Base-by-base conservation (phyloP, 2,888 invertebrate genomes). In the Lycaena phlaeas region DNA sequence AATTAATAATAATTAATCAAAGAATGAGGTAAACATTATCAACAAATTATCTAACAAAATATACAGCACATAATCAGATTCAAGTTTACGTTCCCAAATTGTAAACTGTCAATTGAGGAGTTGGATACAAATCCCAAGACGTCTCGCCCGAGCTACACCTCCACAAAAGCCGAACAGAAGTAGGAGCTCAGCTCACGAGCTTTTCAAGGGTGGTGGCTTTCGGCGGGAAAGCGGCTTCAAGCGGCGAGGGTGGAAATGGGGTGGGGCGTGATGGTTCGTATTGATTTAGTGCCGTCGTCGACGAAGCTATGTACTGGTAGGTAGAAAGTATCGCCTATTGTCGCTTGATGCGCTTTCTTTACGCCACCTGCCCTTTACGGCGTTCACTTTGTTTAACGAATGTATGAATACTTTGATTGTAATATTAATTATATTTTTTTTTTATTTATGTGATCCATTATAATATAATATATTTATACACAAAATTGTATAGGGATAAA, bases 281-380 rank as follows among this genome's bases (percentile, higher is more conserved):
- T 85, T 85, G 85, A 85, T 85, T 85, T 85, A 85, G 84, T 85
- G 85, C 85, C 85, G 82, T 84, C 84, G 84, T 82, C 84, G 84
- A 75, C 78, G 77, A 61, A 68, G 78, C 79, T 79, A 79, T 78
- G 78, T 81, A 78, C 72, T 71, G 67, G 60, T 74, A 72, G 69
- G 63, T 74, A 74, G 72, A 67, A 67, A 65, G 66, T 73, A 74
- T 68, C 66, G 70, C 60, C 61, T 40, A 40, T 60, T 70, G 73
- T 75, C 77, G 79, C 77, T 79, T 77, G 72, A 81, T 79, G 81
- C 82, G 84, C 81, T 84, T 82, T 79, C 76, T 76, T 77, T 71
- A 58, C 58, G 56, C 59, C 55, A 40, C 40, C 40, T 40, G 40
- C 31, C 31, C 26, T 31, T 12, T n/a, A 15, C 15, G 17, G 12